Evolutionary conservation across 2,113 vertebrate genomes (phyloP).

Genomic region (Oryzias javanicus): DNA sequence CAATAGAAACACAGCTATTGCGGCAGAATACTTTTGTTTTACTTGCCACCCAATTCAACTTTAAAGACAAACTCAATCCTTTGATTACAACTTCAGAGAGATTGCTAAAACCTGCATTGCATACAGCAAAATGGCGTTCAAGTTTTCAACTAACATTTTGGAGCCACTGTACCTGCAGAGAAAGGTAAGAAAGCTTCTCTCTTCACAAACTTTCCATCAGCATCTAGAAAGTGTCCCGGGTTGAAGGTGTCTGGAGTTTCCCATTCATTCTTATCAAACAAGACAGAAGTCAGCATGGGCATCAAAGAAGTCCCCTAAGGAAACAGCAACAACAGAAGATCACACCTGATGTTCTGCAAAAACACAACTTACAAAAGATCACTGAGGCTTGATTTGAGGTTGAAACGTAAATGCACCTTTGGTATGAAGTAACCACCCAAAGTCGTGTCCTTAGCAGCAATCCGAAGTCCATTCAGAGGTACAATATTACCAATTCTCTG

Average conservation of each 20-base stretch:
- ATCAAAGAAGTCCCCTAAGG: conserved; percentile 76
- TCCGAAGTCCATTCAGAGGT: conserved; percentile 66
- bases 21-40: neutral
- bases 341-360: neutral
- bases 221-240: conserved; percentile 83
- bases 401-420: conserved; percentile 54
- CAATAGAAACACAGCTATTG: too few species aligned
- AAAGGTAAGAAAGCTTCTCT: conserved; percentile 83
- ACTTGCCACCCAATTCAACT: too few species aligned
- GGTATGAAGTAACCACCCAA: conserved; percentile 75
- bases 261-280: conserved; percentile 81
- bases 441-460: conserved; percentile 43
- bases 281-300: conserved; percentile 80
- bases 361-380: neutral
- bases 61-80: too few species aligned
- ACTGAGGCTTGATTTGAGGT: neutral
- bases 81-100: too few species aligned
- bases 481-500: conserved; percentile 77
- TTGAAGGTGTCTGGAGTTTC: conserved; percentile 83
- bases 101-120: too few species aligned
- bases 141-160: too few species aligned
- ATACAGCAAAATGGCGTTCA: too few species aligned
- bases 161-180: conserved; percentile 76
- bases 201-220: conserved; percentile 81
- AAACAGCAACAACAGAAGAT: neutral